Evolutionary conservation across 2,888 invertebrate genomes (phyloP).

Genomic region (Sycophila texana): DNA sequence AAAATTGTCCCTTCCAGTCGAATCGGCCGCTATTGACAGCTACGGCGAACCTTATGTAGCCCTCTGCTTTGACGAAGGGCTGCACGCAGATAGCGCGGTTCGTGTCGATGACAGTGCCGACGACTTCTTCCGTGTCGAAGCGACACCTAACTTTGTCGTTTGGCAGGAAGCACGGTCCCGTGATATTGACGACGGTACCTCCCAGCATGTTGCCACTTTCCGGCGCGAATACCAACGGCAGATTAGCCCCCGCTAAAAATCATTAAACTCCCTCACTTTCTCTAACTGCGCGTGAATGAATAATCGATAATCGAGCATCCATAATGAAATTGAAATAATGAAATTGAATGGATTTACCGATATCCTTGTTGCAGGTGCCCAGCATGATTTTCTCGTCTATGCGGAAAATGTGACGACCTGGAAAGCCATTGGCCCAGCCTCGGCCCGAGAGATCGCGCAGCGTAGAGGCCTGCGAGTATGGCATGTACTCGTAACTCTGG

Average conservation of each 20-base stretch:
- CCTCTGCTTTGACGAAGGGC: slow-evolving; percentile 90
- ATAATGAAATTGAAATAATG: too few relatives aligned
- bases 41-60: slow-evolving; percentile 91
- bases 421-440: slow-evolving; percentile 91
- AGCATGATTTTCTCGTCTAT: slow-evolving; percentile 95
- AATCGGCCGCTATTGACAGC: slow-evolving; percentile 86
- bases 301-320: too few relatives aligned
- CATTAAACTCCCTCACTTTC: not conserved
- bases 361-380: slow-evolving; percentile 94
- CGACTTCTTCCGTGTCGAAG: slow-evolving; percentile 88
- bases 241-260: slow-evolving; percentile 84
- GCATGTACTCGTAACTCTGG: slow-evolving; percentile 89
- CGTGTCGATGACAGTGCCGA: slow-evolving; percentile 85
- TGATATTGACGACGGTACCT: slow-evolving; percentile 96
- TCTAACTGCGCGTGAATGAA: too few relatives aligned
- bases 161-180: slow-evolving; percentile 93
- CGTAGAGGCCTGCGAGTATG: slow-evolving; percentile 92
- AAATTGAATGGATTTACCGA: slow-evolving; percentile 78
- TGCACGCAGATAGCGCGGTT: slow-evolving; percentile 94
- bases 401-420: slow-evolving; percentile 95
- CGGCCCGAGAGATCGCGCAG: slow-evolving; percentile 88
- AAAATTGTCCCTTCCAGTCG: slow-evolving; percentile 93
- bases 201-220: slow-evolving; percentile 98
- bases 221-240: slow-evolving; percentile 92
- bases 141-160: slow-evolving; percentile 87